Base-by-base conservation (phyloP, 2,888 invertebrate genomes). In the Cheilosia grossa region DNA sequence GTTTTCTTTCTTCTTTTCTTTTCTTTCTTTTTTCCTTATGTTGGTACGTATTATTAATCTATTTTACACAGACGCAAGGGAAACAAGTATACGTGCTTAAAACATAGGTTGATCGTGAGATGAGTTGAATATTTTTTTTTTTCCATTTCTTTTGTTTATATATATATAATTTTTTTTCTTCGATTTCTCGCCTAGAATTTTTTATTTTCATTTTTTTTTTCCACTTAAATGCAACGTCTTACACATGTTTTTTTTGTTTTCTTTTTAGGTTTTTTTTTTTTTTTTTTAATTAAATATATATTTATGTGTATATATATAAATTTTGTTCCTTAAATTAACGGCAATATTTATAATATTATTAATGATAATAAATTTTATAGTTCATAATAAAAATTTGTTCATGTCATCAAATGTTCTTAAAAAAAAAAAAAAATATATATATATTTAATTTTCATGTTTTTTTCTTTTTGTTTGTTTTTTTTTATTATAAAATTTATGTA, bases 11-110 rank as follows among this genome's bases (percentile, higher is more conserved):
- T 24, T 67, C 54, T 47, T 19, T 42, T 21, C 64, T 51, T 73
- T 42, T 56, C 17, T 73, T 27, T 58, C 37, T 33, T 24, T 64
- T 54, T 53, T 51, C 17, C 49, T 61, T 53, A 44, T 51, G 44
- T 67, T 73, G 59, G 54, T 83, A 69, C 19, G 64, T 53, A 42
- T 69, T 87, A 58, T 59, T 42, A 63, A 73, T 72, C 67, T 85
- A 81, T 81, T 85, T 81, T 85, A 85, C 85, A 81, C 81, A 75
- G 85, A 85, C 81, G 70, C 56, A 85, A 72, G 75, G 56, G 85
- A 81, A 81, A 85, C 75, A 85, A 85, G 66, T 80, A 72, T 70
- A 85, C 77, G 85, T 85, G 81, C 85, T 85, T 74, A 70, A 79
- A 85, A 80, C 66, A 77, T 81, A 81, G 75, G 70, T 77, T 77